These are phyloP conservation scores for Lordiphosa stackelbergi DNA, from an alignment of 1,140 invertebrate species.

Conservation along the genomic window DNA sequence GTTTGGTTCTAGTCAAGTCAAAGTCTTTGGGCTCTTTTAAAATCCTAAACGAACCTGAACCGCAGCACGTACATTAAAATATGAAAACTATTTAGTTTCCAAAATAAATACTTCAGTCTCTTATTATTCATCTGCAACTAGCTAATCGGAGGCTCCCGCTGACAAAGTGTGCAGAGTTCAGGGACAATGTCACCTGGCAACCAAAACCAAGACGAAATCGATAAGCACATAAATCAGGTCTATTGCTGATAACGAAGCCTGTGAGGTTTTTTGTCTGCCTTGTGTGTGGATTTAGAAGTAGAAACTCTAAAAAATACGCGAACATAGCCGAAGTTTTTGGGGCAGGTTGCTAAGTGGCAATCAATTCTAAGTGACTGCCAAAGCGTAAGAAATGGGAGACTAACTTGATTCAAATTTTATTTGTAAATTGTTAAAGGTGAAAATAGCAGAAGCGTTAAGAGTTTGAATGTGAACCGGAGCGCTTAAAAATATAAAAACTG, in stretches of 20 bases:
- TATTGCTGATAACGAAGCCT: constrained; percentile 21
- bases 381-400: constrained; percentile 16
- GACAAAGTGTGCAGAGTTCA: constrained; percentile 27
- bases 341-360: not conserved
- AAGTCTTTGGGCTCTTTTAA: no score
- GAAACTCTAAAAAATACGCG: not conserved
- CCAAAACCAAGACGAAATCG: constrained; percentile 60
- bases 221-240: constrained; percentile 55
- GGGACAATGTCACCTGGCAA: constrained; percentile 63
- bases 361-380: constrained; percentile 2
- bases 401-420: constrained; percentile 19
- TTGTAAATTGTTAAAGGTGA: no score
- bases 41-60: no score
- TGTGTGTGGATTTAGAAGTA: no score
- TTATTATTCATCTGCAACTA: no score
- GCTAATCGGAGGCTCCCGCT: constrained; percentile 23
- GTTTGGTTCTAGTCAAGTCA: no score
- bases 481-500: no score
- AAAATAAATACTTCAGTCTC: no score
- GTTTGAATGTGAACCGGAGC: no score
- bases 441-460: no score
- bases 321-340: constrained; percentile 20
- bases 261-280: not conserved
- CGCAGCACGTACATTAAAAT: no score
- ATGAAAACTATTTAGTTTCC: no score